A percentile compares a stretch with the other conserved stretches of the same genome.
phyloP scores from a whole-genome alignment of 2,888 invertebrate species.

The Cantharis nigra region DNA sequence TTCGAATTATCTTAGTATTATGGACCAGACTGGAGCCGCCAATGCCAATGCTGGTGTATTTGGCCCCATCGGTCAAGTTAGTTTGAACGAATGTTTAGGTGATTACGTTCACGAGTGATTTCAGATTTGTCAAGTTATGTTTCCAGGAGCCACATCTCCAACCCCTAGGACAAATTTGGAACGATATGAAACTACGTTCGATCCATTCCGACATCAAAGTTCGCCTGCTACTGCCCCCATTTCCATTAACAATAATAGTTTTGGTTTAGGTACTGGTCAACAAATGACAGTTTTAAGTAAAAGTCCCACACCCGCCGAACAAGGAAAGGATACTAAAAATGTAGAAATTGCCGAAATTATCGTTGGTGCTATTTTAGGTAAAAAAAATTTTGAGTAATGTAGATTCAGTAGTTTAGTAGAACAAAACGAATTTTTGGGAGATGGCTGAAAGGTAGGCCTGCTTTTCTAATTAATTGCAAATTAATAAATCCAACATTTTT shows the following conservation, averaged over 20 bases:
- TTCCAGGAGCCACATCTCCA: conserved; percentile 65
- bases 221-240: conserved; percentile 75
- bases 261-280: conserved; percentile 79
- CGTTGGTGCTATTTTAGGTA: conserved; percentile 95
- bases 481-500: too few relatives aligned
- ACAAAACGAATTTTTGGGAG: not conserved
- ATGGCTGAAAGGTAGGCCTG: not conserved
- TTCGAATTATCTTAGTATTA: conserved; percentile 60
- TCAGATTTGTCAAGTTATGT: not conserved
- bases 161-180: conserved; percentile 72
- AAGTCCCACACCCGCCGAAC: conserved; percentile 80
- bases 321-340: conserved; percentile 81
- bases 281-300: conserved; percentile 77
- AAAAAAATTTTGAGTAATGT: conserved; percentile 39
- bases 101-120: conserved; percentile 15
- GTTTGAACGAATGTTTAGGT: conserved; percentile 60
- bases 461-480: too few relatives aligned
- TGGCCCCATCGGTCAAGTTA: conserved; percentile 83
- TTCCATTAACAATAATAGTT: conserved; percentile 84
- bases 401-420: not conserved
- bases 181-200: conserved; percentile 72
- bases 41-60: conserved; percentile 63
- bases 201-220: conserved; percentile 77
- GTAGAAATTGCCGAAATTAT: conserved; percentile 95
- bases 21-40: conserved; percentile 57